Evolutionary conservation across 2,888 invertebrate species (phyloP), one percentile per base, ranked within the genome.

Genomic region (Hirtodrosophila confusa): DNA sequence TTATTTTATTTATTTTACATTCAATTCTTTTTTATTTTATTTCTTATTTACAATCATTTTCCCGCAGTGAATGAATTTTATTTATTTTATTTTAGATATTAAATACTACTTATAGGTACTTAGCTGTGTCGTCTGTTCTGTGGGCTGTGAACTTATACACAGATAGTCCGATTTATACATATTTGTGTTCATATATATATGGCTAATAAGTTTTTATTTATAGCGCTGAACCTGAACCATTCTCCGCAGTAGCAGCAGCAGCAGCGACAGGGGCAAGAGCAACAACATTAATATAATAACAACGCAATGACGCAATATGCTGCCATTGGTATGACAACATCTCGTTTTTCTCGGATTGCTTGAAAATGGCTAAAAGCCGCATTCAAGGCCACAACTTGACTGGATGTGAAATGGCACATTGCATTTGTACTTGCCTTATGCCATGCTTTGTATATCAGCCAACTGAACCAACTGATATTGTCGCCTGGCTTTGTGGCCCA

Each of bases 131-230:
- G 40, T 3, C 12, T 29, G 12, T 4, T 47, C 47, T 33, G 49
- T 49, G 27, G 47, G 44, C 44, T 27, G 48, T 31, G 31, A 31
- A 39, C 37, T 41, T 35, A 11, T 41, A 35, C 27, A 54, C 27
- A 53, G 36, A 36, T 37, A 33, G 47, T 33, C 35, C 43, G 27
- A 39, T 43, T 48, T 48, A 50, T 40, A 29, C 12, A 23, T 36
- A 57, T 27, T 47, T 24, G 33, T 37, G 0, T 35, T 3, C 3
- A 57, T 45, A 65, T 45, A 62, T 63, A 45, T 62, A 43, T 44
- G 50, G 47, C 74, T 83, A 77, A 77, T 80, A 69, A 67, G 69
- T 63, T 71, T 56, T 77, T 86, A 86, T 86, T 86, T 69, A 77
- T 84, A 80, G 71, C 71, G 56, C 53, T 67, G 49, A 75, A 75